Evolutionary conservation across 2,113 vertebrate genomes (phyloP).

Genomic region (Myotis lucifugus): DNA sequence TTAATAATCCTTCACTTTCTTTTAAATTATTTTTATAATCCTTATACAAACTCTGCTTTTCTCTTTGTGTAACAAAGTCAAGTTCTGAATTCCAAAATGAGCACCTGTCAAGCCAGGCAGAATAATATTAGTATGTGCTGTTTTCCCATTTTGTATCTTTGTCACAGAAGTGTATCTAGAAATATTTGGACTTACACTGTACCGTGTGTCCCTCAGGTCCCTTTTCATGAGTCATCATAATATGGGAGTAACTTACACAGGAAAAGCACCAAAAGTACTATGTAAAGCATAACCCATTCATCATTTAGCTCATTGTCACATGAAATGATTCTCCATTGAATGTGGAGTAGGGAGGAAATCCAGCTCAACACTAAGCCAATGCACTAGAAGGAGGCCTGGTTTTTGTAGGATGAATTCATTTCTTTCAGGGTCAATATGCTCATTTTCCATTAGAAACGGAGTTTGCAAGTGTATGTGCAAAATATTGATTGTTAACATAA

Average conservation of each 20-base stretch:
- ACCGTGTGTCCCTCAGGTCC: not conserved
- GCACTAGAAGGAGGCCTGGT: not conserved
- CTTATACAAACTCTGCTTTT: slow-evolving; percentile 34
- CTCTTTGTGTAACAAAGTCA: not conserved
- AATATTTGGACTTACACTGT: slow-evolving; percentile 7
- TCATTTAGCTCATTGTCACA: slow-evolving; percentile 3
- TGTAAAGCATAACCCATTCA: not conserved
- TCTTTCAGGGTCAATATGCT: not conserved
- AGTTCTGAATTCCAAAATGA: slow-evolving; percentile 50
- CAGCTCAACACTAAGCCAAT: not conserved
- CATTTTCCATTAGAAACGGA: not conserved
- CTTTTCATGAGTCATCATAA: slow-evolving; percentile 59
- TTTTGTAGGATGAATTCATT: not conserved
- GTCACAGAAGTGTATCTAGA: not conserved
- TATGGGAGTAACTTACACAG: not conserved
- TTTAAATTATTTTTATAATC: slow-evolving; percentile 39
- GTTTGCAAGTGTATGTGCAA: not conserved
- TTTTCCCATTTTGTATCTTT: slow-evolving; percentile 32
- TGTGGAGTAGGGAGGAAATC: not conserved
- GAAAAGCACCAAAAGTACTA: slow-evolving; percentile 50
- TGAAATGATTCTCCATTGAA: slow-evolving; percentile 45
- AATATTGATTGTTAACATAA: not conserved
- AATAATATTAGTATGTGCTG: not conserved
- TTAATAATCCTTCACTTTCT: slow-evolving; percentile 33
- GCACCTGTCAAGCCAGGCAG: not conserved